phyloP scores from a whole-genome alignment of 2,113 vertebrate species.

The Eulemur macaco region DNA sequence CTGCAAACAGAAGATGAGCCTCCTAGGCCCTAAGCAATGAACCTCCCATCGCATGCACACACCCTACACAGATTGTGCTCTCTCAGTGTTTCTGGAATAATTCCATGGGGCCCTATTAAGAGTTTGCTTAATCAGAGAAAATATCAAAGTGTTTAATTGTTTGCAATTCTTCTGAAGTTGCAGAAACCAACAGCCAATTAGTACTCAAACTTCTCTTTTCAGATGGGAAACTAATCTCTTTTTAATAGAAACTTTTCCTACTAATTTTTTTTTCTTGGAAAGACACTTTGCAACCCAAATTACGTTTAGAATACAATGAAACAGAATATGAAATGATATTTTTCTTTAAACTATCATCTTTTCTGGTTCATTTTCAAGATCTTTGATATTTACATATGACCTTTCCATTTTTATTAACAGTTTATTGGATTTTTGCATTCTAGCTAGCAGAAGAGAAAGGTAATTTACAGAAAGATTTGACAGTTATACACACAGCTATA shows the following conservation, averaged over 20 bases:
- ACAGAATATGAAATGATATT: constrained; percentile 77
- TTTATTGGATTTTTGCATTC: constrained; percentile 88
- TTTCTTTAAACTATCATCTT: constrained; percentile 81
- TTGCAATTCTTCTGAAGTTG: constrained; percentile 69
- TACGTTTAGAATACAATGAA: constrained; percentile 75
- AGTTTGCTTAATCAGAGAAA: constrained; percentile 68
- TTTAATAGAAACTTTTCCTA: constrained; percentile 71
- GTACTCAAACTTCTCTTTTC: constrained; percentile 70
- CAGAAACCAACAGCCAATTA: constrained; percentile 79
- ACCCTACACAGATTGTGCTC: constrained; percentile 33
- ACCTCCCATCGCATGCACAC: not conserved
- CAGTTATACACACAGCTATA: constrained; percentile 85
- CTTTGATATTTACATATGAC: constrained; percentile 87
- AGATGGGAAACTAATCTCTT: constrained; percentile 72
- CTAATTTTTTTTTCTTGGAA: constrained; percentile 56
- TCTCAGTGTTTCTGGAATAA: constrained; percentile 65
- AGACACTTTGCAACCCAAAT: constrained; percentile 47
- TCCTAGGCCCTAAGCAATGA: constrained; percentile 48
- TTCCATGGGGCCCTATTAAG: constrained; percentile 70
- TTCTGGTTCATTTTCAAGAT: constrained; percentile 84
- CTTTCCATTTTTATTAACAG: constrained; percentile 89
- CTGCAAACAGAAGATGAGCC: constrained; percentile 27
- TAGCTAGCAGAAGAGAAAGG: constrained; percentile 83
- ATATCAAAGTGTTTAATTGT: constrained; percentile 79
- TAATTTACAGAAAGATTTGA: constrained; percentile 88